These are phyloP conservation scores for Drosophila miranda DNA, from an alignment of 1,140 invertebrate genomes.

Conservation along the genomic window DNA sequence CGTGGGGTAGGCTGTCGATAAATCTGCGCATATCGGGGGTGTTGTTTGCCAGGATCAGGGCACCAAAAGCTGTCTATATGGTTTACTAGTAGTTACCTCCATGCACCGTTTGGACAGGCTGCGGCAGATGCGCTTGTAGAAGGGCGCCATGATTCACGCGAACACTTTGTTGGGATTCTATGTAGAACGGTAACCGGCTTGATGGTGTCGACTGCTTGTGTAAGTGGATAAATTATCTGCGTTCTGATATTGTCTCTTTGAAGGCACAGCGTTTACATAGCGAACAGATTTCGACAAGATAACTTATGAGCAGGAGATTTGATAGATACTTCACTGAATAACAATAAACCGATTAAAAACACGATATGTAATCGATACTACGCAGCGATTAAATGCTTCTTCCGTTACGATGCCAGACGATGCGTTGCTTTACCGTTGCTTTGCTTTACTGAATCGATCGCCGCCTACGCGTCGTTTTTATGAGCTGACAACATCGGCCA, in stretches of 20 bases:
- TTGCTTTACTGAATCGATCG: constrained; percentile 67
- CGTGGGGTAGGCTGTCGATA: constrained; percentile 24
- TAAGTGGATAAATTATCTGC: neutral
- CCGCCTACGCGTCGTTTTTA: constrained; percentile 64
- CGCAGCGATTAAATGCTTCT: constrained; percentile 6
- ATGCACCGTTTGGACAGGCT: constrained; percentile 74
- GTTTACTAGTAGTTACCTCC: constrained; percentile 56
- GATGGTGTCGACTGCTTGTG: constrained; percentile 7
- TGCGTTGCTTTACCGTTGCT: constrained; percentile 39
- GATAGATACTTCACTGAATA: no score
- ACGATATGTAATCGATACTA: neutral
- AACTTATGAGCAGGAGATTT: neutral
- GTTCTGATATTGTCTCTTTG: neutral
- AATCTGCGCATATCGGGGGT: constrained; percentile 40
- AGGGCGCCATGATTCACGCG: constrained; percentile 66
- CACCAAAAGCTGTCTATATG: constrained; percentile 15
- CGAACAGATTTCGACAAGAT: constrained; percentile 25
- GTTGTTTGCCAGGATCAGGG: constrained; percentile 24
- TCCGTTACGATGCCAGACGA: constrained; percentile 7
- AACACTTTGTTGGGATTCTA: constrained; percentile 11
- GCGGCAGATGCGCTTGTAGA: constrained; percentile 80
- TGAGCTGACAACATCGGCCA: constrained; percentile 53
- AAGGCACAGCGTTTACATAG: constrained; percentile 29
- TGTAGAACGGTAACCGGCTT: constrained; percentile 4
- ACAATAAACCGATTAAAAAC: no score